Base-by-base conservation (phyloP, 2,797 vertebrate species). In the Meriones psammophilus region DNA sequence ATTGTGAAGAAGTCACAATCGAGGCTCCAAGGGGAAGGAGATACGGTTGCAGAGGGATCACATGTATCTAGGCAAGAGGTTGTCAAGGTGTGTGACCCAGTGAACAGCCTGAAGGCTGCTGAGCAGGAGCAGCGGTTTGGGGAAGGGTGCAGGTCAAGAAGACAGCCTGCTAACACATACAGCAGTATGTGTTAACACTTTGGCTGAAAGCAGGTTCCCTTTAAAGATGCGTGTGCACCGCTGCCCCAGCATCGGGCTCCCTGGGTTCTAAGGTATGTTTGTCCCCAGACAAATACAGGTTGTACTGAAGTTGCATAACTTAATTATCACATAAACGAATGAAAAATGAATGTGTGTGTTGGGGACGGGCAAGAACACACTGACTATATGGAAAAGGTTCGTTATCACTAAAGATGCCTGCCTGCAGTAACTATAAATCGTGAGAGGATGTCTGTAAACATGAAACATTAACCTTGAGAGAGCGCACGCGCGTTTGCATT, bases 321-420 rank as follows among this genome's bases (percentile, higher is more conserved):
- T 78, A 42, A 78, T 87, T 89, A 86, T 66, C 64, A 91, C 33
- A 68, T 68, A 83, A 95, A 77, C 46, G 64, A 91, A 22, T 68
- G n/a, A 91, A 91, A 85, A 33, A 60, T 15, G 5, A 89, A 60
- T 24, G 36, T 62, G 24, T 20, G 24, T 20, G 39, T 28, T 76
- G 3, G 26, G 39, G n/a, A 8, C 7, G 15, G 58, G 1, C 28
- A 87, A 96, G 89, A 36, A 71, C 1, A 9, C 9, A 3, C 14
- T 73, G 33, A 91, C 83, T 84, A 60, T 26, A 90, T 92, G 69
- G 39, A 93, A 69, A 97, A 86, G 56, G 80, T 42, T 83, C 86
- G 9, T 0, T 74, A 7, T 33, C 9, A 18, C 30, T 83, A 42
- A 85, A 88, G 56, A 50, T 46, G 3, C 42, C 26, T 36, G 2